A percentile compares a stretch with the other conserved stretches of the same genome.
Conservation (phyloP, 1,140 invertebrate species). For the Condylostylus longicornis region DNA sequence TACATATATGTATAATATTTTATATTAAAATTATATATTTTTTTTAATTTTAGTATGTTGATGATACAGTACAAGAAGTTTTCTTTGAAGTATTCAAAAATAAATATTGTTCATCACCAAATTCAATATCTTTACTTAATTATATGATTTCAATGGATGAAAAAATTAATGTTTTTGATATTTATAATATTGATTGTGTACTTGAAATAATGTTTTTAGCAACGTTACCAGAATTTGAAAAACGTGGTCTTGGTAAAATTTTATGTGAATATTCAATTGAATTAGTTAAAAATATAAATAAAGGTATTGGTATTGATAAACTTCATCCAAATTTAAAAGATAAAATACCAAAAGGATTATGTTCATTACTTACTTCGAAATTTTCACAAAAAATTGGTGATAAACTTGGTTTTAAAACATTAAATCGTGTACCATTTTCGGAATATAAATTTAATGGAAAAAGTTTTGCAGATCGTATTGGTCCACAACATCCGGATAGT, state of each 20-base stretch:
- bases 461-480: conserved; percentile 38
- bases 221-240: conserved; percentile 34
- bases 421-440: conserved; percentile 33
- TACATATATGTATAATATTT: background rate
- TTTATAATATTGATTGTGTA: conserved; percentile 42
- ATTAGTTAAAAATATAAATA: conserved; percentile 35
- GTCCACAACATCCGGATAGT: conserved; percentile 20
- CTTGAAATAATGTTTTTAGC: conserved; percentile 51
- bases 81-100: conserved; percentile 42
- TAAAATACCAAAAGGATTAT: conserved; percentile 37
- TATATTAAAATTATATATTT: background rate
- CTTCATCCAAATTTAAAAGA: conserved; percentile 31
- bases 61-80: conserved; percentile 32
- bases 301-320: conserved; percentile 34
- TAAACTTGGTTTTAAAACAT: conserved; percentile 36
- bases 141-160: conserved; percentile 44
- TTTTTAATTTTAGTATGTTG: conserved; percentile 15
- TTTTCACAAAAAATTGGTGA: conserved; percentile 40
- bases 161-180: conserved; percentile 40
- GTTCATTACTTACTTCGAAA: conserved; percentile 41
- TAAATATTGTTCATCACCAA: conserved; percentile 35
- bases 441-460: conserved; percentile 39
- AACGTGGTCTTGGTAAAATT: conserved; percentile 36
- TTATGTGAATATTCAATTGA: conserved; percentile 38
- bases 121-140: conserved; percentile 38